Base-by-base conservation (phyloP, 2,113 vertebrate species). In the Salvelinus namaycush region DNA sequence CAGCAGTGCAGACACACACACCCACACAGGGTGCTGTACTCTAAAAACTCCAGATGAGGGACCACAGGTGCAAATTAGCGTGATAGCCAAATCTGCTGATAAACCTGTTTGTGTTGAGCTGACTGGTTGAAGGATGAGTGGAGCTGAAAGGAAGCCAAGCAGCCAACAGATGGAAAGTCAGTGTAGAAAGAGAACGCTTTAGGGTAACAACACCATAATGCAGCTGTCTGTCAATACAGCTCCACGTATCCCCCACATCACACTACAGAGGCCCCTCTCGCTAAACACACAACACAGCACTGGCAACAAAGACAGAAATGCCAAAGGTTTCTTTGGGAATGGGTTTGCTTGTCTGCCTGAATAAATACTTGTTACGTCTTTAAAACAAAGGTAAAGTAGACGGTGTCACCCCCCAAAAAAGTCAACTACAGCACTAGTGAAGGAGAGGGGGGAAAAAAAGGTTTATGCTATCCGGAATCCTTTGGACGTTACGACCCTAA, bases 171-270 rank as follows among this genome's bases (percentile, higher is more conserved):
- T 54, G 14, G 51, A 54, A 54, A 54, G 51, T 82, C 85, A 79
- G 48, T 54, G 70, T 51, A 66, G 71, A 60, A 74, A 78, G 68
- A 59, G 76, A 76, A 80, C 66, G 68, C 74, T 80, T 22, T 51
- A 71, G 76, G 84, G 4, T 79, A 65, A 75, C 39, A 39, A 9
- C 39, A 39, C 39, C 39, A 44, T 44, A 44, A 44, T 44, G 39
- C 39, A 44, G 39, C 39, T 44, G 39, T 44, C 39, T 44, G 39
- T 44, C 39, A 44, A 44, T 12, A 44, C 39, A 44, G 39, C 9
- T 44, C 39, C 39, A 44, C 0, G 9, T 44, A 44, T 44, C 39
- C 16, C 51, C 44, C 78, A 68, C 72, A 34, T 74, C 77, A 44
- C 68, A 62, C 75, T 66, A 26, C 72, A 72, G 60, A 70, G 70